Base-by-base conservation (phyloP, 2,888 invertebrate species). In the Spilosoma lubricipeda region DNA sequence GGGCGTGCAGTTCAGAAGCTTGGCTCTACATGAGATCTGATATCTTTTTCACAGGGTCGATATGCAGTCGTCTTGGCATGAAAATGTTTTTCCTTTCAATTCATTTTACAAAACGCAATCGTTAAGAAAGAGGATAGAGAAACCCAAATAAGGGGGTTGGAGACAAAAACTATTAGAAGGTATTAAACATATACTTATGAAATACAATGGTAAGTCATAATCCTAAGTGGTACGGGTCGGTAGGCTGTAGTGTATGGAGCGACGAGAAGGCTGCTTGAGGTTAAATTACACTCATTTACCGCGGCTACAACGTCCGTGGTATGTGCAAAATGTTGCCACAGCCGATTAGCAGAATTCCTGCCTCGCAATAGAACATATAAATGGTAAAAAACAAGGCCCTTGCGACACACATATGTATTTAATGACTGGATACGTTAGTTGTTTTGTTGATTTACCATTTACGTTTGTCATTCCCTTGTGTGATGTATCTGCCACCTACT, bases 341-440 rank as follows among this genome's bases (percentile, higher is more conserved):
- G 89, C 91, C 95, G 93, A 95, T 95, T 95, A 95, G 93, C 92
- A 90, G 93, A 93, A 95, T 95, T 94, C 94, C 93, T 88, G 85
- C 88, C 87, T 91, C 89, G 92, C 92, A 92, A 93, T 93, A 93
- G 92, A 92, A 93, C 91, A 88, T 91, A 93, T 92, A 91, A 92
- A 93, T 90, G 86, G 86, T 90, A 92, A 95, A 94, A 95, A 95
- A 92, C 92, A 91, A 90, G 93, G 90, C 89, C 89, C 89, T 93
- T 91, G 92, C 92, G 90, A 92, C 90, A 92, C 86, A 89, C 88
- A 86, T 84, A 85, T 82, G 85, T 87, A 86, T 85, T 84, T 86
- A 87, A 87, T 85, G 85, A 87, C 83, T 83, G 82, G 82, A 88
- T 89, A 88, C 86, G 90, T 88, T 86, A 88, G 88, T 88, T 86